Base-by-base conservation (phyloP, 2,797 vertebrate species). In the Fringilla coelebs region DNA sequence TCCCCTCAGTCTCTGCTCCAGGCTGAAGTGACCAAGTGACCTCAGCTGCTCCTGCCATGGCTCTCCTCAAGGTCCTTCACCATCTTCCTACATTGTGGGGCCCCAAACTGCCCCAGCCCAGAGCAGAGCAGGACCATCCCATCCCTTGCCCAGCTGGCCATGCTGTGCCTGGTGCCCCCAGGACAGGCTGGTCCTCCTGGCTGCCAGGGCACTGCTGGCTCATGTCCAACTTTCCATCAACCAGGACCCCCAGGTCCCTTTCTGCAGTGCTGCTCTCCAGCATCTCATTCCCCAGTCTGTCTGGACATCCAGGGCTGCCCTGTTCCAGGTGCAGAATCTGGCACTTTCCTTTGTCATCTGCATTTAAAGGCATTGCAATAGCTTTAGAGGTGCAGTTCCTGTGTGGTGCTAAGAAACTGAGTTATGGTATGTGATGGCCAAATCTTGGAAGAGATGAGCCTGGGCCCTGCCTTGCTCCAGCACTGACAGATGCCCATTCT, bases 101-200 rank as follows among this genome's bases (percentile, higher is more conserved):
- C 18, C 41, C 49, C 10, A 11, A 54, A 7, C 31, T 41, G 26
- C 18, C 11, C 7, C 48, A 40, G n/a, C 0, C 0, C 38, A 40
- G 73, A 70, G 25, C 48, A 70, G 29, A 40, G 48, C 2, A 0
- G 49, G 34, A 48, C 49, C 32, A 26, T 55, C 17, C 8, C 19
- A 4, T 66, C 62, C 41, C n/a, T 38, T 3, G 4, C n/a, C 17
- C 0, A 0, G 40, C 61, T 78, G 75, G 10, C 2, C 3, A 13
- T 65, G 49, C n/a, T 45, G 75, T 3, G 2, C 13, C 74, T 63
- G 60, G 7, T 63, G 15, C 1, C 22, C 41, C 38, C 40, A 45
- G 26, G 32, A 36, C 49, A 20, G 28, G 13, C 1, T 55, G 51
- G 4, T 28, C 5, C 28, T 46, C 41, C 51, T 32, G n/a, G n/a